A percentile compares a stretch with the other conserved stretches of the same genome.
phyloP scores from a whole-genome alignment of 2,113 vertebrate species.

The Microcebus ravelobensis region DNA sequence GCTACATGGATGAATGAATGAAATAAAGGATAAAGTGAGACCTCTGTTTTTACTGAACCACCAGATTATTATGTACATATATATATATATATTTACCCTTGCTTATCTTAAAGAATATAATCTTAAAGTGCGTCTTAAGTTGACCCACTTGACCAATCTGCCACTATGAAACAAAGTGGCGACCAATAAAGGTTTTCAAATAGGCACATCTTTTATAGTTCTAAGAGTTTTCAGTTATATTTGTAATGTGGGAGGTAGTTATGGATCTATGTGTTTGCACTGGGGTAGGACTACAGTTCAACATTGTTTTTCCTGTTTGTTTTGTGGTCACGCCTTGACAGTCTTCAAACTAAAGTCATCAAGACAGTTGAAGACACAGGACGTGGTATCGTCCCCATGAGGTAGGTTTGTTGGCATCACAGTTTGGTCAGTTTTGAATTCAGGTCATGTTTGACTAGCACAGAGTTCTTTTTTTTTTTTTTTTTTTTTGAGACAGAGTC shows the following conservation, averaged over 20 bases:
- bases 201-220: background rate
- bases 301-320: background rate
- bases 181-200: background rate
- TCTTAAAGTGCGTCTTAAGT: background rate
- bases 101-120: background rate
- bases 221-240: background rate
- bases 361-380: background rate
- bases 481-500: too few relatives aligned
- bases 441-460: background rate
- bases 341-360: background rate
- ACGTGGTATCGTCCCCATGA: background rate
- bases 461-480: background rate
- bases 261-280: background rate
- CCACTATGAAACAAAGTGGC: background rate
- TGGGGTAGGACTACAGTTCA: background rate
- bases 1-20: background rate
- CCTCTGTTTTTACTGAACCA: background rate
- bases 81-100: background rate
- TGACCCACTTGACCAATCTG: background rate
- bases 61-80: background rate
- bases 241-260: background rate
- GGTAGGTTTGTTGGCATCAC: background rate
- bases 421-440: background rate
- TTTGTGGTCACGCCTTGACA: background rate
- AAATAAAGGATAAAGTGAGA: background rate